Evolutionary conservation across 2,113 vertebrate species (phyloP), one percentile per base, ranked within the genome.

Genomic region (Alethe castanea): DNA sequence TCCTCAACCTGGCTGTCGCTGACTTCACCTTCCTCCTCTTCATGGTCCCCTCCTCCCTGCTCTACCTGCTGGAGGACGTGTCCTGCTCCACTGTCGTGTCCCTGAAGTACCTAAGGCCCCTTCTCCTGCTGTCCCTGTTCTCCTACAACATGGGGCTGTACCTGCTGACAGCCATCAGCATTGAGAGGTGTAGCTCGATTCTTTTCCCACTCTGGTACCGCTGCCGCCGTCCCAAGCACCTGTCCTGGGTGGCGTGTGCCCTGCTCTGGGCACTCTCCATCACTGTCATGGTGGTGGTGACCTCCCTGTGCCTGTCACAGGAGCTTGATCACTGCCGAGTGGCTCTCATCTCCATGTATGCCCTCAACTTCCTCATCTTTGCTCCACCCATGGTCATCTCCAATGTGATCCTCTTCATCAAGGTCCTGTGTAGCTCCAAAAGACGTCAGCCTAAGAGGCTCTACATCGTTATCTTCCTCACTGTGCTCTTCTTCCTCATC

Each of bases 201-300:
- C 18, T 72, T n/a, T 47, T 22, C 19, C 91, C 97, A 0, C 47
- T 91, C 73, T 98, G 98, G 98, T 97, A 96, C 57, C 93, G 97
- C 80, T 94, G 31, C 64, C 91, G 3, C 19, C 92, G 82, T 14
- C 95, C 97, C 50, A 36, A 53, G 73, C 12, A 2, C 82, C 62
- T 61, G 16, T 97, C 98, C 0, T 83, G 82, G 0, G 19, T 92
- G 67, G 61, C 92, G 71, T 97, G 97, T 16, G 47, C 36, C 50
- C 84, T 97, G 74, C 96, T 98, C 74, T 98, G 98, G 97, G 29
- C 57, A 2, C 74, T 98, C 70, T 94, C 97, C 8, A 57, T 96
- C 7, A 0, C 92, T 67, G 40, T 97, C 56, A 95, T 97, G 26
- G 50, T 52, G 14, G 9, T 9, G 52, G 89, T 98, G 33, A 86